Evolutionary conservation across 53 echinoderm and acorn worm species (phyloP).

Genomic region (Luidia sarsii): DNA sequence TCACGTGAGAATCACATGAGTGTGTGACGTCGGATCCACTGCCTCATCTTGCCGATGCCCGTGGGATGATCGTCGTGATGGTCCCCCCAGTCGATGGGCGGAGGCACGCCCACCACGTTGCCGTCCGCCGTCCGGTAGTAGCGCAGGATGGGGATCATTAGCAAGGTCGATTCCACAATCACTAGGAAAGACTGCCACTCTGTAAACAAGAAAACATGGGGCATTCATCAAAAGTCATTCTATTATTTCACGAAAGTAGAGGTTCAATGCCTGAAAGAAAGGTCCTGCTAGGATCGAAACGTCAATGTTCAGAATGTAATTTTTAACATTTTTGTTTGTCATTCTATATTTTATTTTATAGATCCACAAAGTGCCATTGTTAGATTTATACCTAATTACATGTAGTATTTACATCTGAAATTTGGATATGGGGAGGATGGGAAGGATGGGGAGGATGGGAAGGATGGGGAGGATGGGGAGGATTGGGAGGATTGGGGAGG

Average conservation of each 20-base stretch:
- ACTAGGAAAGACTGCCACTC: conserved; percentile 40
- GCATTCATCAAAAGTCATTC: too few relatives aligned
- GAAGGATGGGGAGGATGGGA: too few relatives aligned
- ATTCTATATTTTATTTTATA: not conserved
- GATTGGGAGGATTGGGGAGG: too few relatives aligned
- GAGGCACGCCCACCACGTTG: conserved; percentile 51
- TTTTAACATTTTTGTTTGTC: conserved; percentile 4
- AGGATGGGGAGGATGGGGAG: too few relatives aligned
- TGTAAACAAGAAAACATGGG: conserved; percentile 7
- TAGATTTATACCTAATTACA: too few relatives aligned
- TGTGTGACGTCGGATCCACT: conserved; percentile 50
- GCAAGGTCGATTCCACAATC: conserved; percentile 22
- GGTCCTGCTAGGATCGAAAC: not conserved
- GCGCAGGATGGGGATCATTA: conserved; percentile 15
- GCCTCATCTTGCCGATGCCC: conserved; percentile 34
- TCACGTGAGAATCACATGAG: too few relatives aligned
- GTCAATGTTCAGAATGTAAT: not conserved
- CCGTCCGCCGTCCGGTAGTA: conserved; percentile 50
- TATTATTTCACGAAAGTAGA: not conserved
- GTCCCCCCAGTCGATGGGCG: conserved; percentile 14
- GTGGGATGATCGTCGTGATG: conserved; percentile 1
- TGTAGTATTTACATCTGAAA: too few relatives aligned
- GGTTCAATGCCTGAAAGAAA: not conserved
- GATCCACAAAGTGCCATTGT: too few relatives aligned
- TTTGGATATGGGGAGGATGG: too few relatives aligned